Evolutionary conservation across 2,113 vertebrate genomes (phyloP).

Genomic region (Scomber japonicus): DNA sequence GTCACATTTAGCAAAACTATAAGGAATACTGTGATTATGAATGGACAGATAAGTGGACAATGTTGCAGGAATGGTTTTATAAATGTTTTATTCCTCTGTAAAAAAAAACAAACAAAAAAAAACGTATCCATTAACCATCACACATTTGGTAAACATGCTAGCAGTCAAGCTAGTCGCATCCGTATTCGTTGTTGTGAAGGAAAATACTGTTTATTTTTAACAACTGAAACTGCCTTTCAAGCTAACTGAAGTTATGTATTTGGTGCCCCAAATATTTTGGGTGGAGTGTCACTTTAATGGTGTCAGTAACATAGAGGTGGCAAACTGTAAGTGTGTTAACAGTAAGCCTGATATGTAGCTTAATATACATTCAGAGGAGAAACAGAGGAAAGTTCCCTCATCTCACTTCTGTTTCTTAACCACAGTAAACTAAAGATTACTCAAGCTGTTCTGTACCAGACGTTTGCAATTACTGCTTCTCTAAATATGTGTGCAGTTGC

Average conservation of each 20-base stretch:
- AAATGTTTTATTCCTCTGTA: no score
- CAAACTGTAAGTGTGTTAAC: not conserved
- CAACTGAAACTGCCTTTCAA: not conserved
- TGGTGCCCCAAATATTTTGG: not conserved
- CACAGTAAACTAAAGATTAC: conserved; percentile 44
- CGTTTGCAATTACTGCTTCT: conserved; percentile 55
- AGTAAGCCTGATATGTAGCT: not conserved
- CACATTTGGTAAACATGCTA: no score
- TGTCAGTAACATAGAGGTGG: conserved; percentile 13
- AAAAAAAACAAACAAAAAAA: no score
- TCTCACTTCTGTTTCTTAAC: conserved; percentile 64
- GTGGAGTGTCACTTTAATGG: not conserved
- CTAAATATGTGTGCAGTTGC: conserved; percentile 41
- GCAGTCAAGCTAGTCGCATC: not conserved
- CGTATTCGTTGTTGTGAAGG: not conserved
- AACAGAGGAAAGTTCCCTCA: conserved; percentile 33
- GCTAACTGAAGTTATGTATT: not conserved
- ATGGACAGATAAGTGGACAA: no score
- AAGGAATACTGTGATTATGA: no score
- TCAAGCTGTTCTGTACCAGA: conserved; percentile 46
- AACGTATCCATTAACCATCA: not conserved
- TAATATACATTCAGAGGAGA: conserved; percentile 41
- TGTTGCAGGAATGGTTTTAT: no score
- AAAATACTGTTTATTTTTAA: not conserved
- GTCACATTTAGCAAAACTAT: no score